Evolutionary conservation across 2,888 invertebrate genomes (phyloP).

Genomic region (Microplitis manilae): DNA sequence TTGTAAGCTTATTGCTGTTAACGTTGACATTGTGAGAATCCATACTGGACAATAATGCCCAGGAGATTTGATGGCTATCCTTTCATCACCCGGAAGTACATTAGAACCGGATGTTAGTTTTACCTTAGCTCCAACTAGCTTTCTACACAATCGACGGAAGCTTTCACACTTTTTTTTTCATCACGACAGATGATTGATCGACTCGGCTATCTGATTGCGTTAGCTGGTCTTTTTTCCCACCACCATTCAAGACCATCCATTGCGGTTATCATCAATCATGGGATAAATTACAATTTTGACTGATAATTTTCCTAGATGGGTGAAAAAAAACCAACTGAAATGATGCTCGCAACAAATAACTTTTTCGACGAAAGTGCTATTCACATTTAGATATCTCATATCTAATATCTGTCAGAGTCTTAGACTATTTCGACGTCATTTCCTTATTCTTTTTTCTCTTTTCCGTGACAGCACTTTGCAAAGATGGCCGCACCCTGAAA

Average conservation of each 20-base stretch:
- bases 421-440: not conserved
- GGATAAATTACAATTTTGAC: not conserved
- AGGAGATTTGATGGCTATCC: conserved; percentile 45
- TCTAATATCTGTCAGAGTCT: no score
- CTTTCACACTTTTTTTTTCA: conserved; percentile 33
- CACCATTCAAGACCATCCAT: not conserved
- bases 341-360: not conserved
- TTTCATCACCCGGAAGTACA: conserved; percentile 63
- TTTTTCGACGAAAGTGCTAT: not conserved
- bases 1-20: not conserved
- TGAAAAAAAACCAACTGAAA: not conserved
- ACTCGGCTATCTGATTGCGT: conserved; percentile 5
- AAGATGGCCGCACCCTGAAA: conserved; percentile 38
- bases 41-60: conserved; percentile 25
- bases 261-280: conserved; percentile 10
- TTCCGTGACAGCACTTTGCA: conserved; percentile 40
- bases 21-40: conserved; percentile 4
- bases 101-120: conserved; percentile 65
- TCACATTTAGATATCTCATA: no score
- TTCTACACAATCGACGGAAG: conserved; percentile 34
- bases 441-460: not conserved
- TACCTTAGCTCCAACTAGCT: conserved; percentile 51
- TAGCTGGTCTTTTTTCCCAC: not conserved
- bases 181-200: conserved; percentile 37
- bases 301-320: not conserved